These are phyloP conservation scores for Microctenopoma lineatum DNA, from an alignment of 2,797 vertebrate genomes.

Conservation along the genomic window DNA sequence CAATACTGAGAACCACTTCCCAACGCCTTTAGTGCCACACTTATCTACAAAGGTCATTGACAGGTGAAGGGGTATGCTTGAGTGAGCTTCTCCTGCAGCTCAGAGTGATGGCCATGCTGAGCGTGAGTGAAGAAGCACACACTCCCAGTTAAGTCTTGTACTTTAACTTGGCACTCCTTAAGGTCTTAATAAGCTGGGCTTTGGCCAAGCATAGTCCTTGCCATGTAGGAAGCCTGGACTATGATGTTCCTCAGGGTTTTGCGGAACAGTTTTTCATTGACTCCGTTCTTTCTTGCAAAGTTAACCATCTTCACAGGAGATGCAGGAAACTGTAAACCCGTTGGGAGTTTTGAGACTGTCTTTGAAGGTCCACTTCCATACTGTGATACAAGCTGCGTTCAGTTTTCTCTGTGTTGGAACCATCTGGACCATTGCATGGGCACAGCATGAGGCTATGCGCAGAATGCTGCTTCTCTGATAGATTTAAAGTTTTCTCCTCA, in stretches of 20 bases:
- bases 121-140: constrained; percentile 51
- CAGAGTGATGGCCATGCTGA: constrained; percentile 43
- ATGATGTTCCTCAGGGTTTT: constrained; percentile 34
- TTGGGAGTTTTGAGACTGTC: constrained; percentile 50
- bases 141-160: constrained; percentile 31
- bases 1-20: constrained; percentile 24
- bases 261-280: constrained; percentile 15
- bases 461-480: constrained; percentile 49
- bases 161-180: constrained; percentile 38
- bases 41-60: constrained; percentile 53
- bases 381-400: constrained; percentile 59
- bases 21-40: constrained; percentile 20
- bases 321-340: constrained; percentile 32
- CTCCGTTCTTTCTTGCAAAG: constrained; percentile 30
- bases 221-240: constrained; percentile 1
- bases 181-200: constrained; percentile 52
- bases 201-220: constrained; percentile 37
- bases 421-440: constrained; percentile 67
- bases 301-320: constrained; percentile 44
- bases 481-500: constrained; percentile 50
- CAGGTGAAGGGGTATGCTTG: constrained; percentile 57
- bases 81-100: constrained; percentile 52
- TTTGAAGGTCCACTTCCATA: constrained; percentile 62
- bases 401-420: constrained; percentile 59
- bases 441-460: constrained; percentile 56